Base-by-base conservation (phyloP, 2,113 vertebrate species). In the Shinisaurus crocodilurus region DNA sequence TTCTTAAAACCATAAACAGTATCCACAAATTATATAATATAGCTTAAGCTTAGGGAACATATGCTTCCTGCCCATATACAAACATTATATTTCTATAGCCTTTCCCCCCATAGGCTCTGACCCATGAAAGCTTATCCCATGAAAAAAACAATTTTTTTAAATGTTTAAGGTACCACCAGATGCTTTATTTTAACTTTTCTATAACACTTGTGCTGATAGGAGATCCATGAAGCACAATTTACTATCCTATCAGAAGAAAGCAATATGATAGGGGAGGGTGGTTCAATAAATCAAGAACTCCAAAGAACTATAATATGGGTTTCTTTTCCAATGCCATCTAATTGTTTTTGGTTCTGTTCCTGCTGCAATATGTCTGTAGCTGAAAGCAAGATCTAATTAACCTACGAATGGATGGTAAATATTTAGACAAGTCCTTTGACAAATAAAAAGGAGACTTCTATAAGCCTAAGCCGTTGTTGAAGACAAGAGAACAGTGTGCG, bases 401-500 rank as follows among this genome's bases (percentile, higher is more conserved):
- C 40, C n/a, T 23, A 0, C 0, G 50, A 90, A 70, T 15, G 25
- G 76, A 83, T 1, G 2, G 18, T 1, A 84, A 94, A 93, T 25
- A 48, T 92, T 32, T 82, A 85, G 86, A 81, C 57, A 85, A 0
- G 43, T 27, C 13, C 1, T 76, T 83, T 34, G n/a, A 0, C 18
- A 89, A 88, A 57, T 87, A 15, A 91, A 89, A 8, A 32, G 25
- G 69, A 89, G 27, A 79, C 83, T 92, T 90, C 87, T 63, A 0
- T 0, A 69, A 12, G 85, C 43, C 72, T 0, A 60, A 16, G 83
- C 43, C 70, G 40, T 48, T 67, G 5, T 5, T 20, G 32, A 90
- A 90, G 79, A 90, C 57, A 94, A 15, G 10, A 10, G 27, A 77
- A 93, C 15, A 34, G 40, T 13, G 25, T 20, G 29, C 20, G 74